These are phyloP conservation scores for Pollachius pollachius DNA, from an alignment of 2,113 vertebrate species.

Conservation along the genomic window DNA sequence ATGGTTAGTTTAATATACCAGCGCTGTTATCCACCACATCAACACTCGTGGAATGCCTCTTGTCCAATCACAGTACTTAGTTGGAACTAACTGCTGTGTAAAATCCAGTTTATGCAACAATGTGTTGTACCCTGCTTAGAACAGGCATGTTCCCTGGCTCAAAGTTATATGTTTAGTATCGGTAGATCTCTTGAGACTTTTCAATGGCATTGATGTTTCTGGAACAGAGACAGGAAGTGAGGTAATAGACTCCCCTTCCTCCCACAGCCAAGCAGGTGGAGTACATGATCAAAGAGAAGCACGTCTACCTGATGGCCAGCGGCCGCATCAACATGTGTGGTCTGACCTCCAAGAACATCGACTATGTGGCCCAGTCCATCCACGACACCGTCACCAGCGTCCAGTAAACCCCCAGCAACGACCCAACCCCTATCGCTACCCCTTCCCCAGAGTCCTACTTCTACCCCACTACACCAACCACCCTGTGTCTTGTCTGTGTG, in stretches of 20 bases:
- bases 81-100: no score
- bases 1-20: no score
- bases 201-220: no score
- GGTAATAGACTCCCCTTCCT: conserved; percentile 22
- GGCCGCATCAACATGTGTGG: conserved; percentile 99
- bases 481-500: neutral
- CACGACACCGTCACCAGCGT: conserved; percentile 90
- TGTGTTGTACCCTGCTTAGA: no score
- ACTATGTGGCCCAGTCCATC: conserved; percentile 93
- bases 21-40: no score
- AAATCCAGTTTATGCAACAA: neutral
- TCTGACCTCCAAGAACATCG: conserved; percentile 91
- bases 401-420: conserved; percentile 70
- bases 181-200: no score
- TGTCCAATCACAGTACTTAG: no score
- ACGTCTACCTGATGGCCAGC: conserved; percentile 94
- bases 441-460: conserved; percentile 10
- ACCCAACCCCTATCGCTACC: conserved; percentile 3
- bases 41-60: no score
- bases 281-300: conserved; percentile 89
- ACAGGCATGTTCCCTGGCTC: no score
- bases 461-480: neutral
- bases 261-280: conserved; percentile 90
- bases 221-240: no score
- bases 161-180: no score